Conservation (phyloP, 1,140 invertebrate genomes). For the Pantala flavescens region DNA sequence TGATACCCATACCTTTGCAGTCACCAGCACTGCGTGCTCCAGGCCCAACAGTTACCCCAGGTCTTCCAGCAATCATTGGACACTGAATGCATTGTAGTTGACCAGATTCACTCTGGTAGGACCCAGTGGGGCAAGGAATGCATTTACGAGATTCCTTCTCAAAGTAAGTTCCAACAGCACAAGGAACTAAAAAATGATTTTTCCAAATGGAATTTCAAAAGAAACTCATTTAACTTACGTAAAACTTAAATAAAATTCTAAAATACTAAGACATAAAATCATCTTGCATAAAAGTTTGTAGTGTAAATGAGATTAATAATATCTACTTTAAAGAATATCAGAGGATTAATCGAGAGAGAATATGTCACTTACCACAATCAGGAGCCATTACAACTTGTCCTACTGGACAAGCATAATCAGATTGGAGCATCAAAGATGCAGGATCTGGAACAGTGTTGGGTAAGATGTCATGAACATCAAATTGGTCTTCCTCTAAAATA, state of each 20-base stretch:
- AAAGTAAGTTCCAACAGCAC: conserved; percentile 84
- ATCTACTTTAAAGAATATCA: neutral
- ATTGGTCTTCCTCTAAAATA: conserved; percentile 84
- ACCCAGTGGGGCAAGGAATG: conserved; percentile 73
- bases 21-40: conserved; percentile 78
- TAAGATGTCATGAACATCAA: conserved; percentile 83
- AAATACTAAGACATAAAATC: no score
- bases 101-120: conserved; percentile 88
- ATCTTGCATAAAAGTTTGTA: no score
- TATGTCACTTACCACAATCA: conserved; percentile 61
- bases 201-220: no score
- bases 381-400: conserved; percentile 88
- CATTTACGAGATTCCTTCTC: conserved; percentile 65
- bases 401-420: conserved; percentile 83
- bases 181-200: conserved; percentile 58
- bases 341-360: neutral
- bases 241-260: no score
- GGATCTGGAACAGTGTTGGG: conserved; percentile 91
- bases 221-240: no score
- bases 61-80: conserved; percentile 73
- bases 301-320: neutral
- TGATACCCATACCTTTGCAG: conserved; percentile 60
- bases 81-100: conserved; percentile 80
- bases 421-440: conserved; percentile 69
- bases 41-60: conserved; percentile 72